Evolutionary conservation across 1,140 invertebrate species (phyloP).

Genomic region (Myzus persicae): DNA sequence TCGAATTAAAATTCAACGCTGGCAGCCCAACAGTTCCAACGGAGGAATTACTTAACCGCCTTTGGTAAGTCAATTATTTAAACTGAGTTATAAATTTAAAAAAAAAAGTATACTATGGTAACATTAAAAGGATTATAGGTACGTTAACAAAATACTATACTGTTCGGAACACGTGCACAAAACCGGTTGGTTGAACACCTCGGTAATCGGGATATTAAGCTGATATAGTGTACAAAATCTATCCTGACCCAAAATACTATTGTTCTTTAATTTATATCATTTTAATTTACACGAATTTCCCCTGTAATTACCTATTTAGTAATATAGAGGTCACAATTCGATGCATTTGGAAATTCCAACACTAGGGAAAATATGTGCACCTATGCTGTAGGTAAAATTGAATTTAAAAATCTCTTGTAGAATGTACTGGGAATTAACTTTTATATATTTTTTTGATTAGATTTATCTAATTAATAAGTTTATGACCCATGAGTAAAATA

Average conservation of each 20-base stretch:
- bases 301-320: background rate
- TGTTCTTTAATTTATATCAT: background rate
- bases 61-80: slow-evolving; percentile 1
- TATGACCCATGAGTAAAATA: too few relatives aligned
- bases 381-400: background rate
- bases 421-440: background rate
- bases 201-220: background rate
- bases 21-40: slow-evolving; percentile 15
- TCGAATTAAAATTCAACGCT: slow-evolving; percentile 10
- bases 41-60: background rate
- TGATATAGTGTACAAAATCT: background rate
- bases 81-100: too few relatives aligned
- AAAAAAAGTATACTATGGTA: too few relatives aligned
- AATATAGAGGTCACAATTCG: background rate
- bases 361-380: background rate
- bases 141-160: background rate
- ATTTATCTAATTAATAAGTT: too few relatives aligned
- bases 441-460: background rate
- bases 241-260: background rate
- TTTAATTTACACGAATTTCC: background rate
- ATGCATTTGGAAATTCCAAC: background rate
- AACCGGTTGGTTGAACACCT: background rate
- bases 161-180: background rate
- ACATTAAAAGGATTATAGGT: background rate
- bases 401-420: background rate